Evolutionary conservation across 2,113 vertebrate species (phyloP), one percentile per base, ranked within the genome.

Genomic region (Menidia beryllina): DNA sequence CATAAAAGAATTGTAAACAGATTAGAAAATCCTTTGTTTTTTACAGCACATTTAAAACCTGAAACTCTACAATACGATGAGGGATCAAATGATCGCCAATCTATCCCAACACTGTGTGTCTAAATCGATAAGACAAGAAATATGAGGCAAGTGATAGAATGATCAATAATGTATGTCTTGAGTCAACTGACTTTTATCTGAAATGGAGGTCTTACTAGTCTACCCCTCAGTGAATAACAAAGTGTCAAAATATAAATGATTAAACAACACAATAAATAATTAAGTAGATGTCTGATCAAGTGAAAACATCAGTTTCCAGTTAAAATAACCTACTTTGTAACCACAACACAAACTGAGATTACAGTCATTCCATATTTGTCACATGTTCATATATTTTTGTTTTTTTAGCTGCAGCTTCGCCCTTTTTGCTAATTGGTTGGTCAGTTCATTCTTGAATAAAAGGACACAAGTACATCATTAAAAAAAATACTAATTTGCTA

Each of bases 111-210:
- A 64, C 50, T 34, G 56, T 39, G 17, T 52, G 26, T 15, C 52
- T 14, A 4, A 49, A 67, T 50, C 43, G 64, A 27, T 50, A 73
- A 55, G 25, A 55, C 48, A 63, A 48, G 52, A 41, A 12, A 17
- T 19, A 41, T n/a, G 17, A 30, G 13, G 49, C 39, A 43, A 57
- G 53, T 47, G 7, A 23, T 53, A 47, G 38, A 27, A 38, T 53
- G 55, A 23, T 70, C 51, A 66, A 70, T 77, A 64, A 62, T 82
- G 57, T 20, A 76, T 7, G 4, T 68, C 20, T 65, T 43, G 13
- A 43, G 39, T 17, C 39, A 43, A 43, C 30, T 34, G 7, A 17
- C 14, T 12, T 43, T 15, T 5, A 15, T 17, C 13, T 43, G 41
- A 45, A 45, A 45, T 45, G 1, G 15, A 45, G 3, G 41, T 45